Evolutionary conservation across 1,140 invertebrate genomes (phyloP), one percentile per base, ranked within the genome.

Genomic region (Hypsibius dujardini): DNA sequence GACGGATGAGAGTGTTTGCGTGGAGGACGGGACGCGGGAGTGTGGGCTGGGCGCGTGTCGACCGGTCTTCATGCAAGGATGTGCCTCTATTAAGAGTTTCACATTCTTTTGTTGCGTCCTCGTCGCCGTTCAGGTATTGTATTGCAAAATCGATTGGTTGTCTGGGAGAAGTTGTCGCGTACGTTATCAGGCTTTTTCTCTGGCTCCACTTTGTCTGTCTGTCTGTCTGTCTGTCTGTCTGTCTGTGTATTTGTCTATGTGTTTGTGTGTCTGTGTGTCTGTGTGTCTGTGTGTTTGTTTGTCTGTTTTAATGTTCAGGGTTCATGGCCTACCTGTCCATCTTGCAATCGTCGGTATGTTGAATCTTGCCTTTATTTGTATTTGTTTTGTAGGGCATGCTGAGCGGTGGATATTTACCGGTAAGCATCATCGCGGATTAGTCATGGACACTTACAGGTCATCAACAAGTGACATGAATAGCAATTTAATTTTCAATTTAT

Each of bases 31-130:
- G n/a, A n/a, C n/a, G 42, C 70, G 62, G 46, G 73, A 75, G 70
- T 75, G 75, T 75, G 76, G 76, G 45, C 70, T 76, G 12, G 73
- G 75, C 45, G 74, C 72, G 70, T 76, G 74, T 71, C 71, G 71
- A 70, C 71, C 74, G 70, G 69, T 74, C 60, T 72, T 47, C 72
- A 47, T 77, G 70, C 73, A 75, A 59, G 70, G 46, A 42, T 75
- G 74, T 78, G 75, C 78, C 71, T 80, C 77, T 72, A 78, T 87
- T 70, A 83, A 90, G 86, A 86, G 91, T 74, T 95, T 95, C 80
- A 91, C 94, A 75, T 85, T 92, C 78, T 85, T 93, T 73, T 85
- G 92, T 75, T 93, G 90, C 77, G 85, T 94, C 79, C 85, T 95
- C 73, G 89, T 93, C 69, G 92, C 90, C 73, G 82, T 94, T 70